A percentile compares a stretch with the other conserved stretches of the same genome.
Evolutionary conservation across 2,797 vertebrate species (phyloP).

Genomic region (Protonibea diacanthus): DNA sequence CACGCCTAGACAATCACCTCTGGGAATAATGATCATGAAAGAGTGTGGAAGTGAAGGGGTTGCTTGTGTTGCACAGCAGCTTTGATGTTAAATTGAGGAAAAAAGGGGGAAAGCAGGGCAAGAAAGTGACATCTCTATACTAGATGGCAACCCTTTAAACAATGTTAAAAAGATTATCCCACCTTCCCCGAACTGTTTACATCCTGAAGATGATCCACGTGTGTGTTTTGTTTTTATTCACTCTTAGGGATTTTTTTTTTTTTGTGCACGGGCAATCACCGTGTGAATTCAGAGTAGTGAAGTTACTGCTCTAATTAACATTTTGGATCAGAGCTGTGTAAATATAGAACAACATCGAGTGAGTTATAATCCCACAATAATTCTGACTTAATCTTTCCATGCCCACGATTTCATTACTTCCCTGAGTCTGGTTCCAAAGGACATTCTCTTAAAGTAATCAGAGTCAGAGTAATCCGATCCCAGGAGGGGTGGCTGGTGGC

Average conservation of each 20-base stretch:
- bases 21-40: conserved; percentile 67
- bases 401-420: conserved; percentile 76
- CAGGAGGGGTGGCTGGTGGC: conserved; percentile 36
- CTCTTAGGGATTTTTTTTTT: neutral
- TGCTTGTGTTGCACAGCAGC: conserved; percentile 48
- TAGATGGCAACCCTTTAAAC: conserved; percentile 43
- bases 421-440: conserved; percentile 62
- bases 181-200: conserved; percentile 37
- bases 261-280: conserved; percentile 29
- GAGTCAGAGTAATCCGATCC: conserved; percentile 66
- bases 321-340: conserved; percentile 67
- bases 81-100: conserved; percentile 66
- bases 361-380: conserved; percentile 80
- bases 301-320: conserved; percentile 56
- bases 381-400: conserved; percentile 80
- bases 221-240: conserved; percentile 31
- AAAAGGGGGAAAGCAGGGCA: conserved; percentile 28
- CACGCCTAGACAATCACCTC: conserved; percentile 34
- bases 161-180: conserved; percentile 30
- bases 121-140: conserved; percentile 41
- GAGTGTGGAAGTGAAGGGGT: conserved; percentile 30
- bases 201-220: conserved; percentile 35
- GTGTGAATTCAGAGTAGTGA: conserved; percentile 57
- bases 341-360: conserved; percentile 63
- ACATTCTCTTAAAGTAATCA: conserved; percentile 72